Base-by-base conservation (phyloP, 2,888 invertebrate species). In the Scaptomyza caliginosa region DNA sequence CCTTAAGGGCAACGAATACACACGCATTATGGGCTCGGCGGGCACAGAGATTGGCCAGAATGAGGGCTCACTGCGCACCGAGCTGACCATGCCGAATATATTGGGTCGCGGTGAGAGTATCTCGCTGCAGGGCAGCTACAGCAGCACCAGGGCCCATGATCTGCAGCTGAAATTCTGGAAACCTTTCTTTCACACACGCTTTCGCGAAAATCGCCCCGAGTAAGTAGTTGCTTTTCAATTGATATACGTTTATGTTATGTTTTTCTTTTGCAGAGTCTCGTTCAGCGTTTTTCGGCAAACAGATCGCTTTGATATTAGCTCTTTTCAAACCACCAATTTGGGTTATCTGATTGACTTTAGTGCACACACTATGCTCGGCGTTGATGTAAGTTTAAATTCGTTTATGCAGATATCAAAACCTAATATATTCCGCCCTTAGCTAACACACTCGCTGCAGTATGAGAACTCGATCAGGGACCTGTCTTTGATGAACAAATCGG, bases 31-130 rank as follows among this genome's bases (percentile, higher is more conserved):
- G 52, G 98, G 98, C 16, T 96, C 96, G 0, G 93, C 98, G 32
- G 96, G 95, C 86, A 97, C 98, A 0, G 94, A 96, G 74, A 95
- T 98, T 64, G 97, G 97, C 21, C 96, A 97, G 89, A 98, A 98
- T 90, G 98, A 98, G 89, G 98, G 97, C 1, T 96, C 96, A 19
- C 90, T 98, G 26, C 87, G 89, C 59, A 79, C 90, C 88, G 94
- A 96, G 49, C 92, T 96, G 51, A 93, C 94, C 78, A 92, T 96
- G 70, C 97, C 97, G 0, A 99, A 99, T 92, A 91, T 97, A 51
- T 92, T 95, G 77, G 98, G 99, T 0, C 93, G 98, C 55, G 99
- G 97, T 0, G 98, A 99, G 92, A 92, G 93, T 28, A 77, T 98
- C 8, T 94, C 95, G 76, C 92, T 95, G 16, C 97, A 97, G 90